Conservation (phyloP, 2,113 vertebrate species). For the Podarcis raffonei region DNA sequence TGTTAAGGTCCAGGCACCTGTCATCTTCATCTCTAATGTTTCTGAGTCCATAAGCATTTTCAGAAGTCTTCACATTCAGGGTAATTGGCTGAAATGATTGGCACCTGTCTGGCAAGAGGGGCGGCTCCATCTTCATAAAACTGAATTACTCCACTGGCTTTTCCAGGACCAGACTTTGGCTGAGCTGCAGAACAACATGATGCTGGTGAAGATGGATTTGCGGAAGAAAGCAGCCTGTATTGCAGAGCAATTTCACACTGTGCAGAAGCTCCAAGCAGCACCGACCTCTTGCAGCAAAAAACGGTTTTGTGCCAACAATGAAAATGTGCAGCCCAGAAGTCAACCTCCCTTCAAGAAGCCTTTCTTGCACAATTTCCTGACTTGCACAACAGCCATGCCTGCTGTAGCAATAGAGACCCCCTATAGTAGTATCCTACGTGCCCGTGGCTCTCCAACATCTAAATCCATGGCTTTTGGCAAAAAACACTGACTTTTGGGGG, state of each 20-base stretch:
- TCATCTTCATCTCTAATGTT: no score
- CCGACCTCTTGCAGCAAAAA: constrained; percentile 78
- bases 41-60: no score
- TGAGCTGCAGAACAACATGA: constrained; percentile 92
- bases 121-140: not conserved
- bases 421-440: constrained; percentile 77
- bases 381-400: constrained; percentile 69
- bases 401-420: constrained; percentile 72
- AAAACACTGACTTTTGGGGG: constrained; percentile 60
- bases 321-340: constrained; percentile 83
- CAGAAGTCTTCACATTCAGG: no score
- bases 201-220: constrained; percentile 89
- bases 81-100: no score
- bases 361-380: constrained; percentile 85
- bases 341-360: constrained; percentile 82
- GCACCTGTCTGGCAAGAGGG: no score
- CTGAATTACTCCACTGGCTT: not conserved
- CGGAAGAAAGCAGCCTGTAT: constrained; percentile 84
- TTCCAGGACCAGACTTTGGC: constrained; percentile 89
- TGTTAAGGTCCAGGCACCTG: no score
- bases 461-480: constrained; percentile 64
- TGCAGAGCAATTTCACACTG: constrained; percentile 78
- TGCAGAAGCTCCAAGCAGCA: constrained; percentile 71
- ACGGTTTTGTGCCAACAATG: constrained; percentile 78
- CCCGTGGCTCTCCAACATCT: constrained; percentile 75